Evolutionary conservation across 2,888 invertebrate genomes (phyloP).

Genomic region (Chymomyza fuscimana): DNA sequence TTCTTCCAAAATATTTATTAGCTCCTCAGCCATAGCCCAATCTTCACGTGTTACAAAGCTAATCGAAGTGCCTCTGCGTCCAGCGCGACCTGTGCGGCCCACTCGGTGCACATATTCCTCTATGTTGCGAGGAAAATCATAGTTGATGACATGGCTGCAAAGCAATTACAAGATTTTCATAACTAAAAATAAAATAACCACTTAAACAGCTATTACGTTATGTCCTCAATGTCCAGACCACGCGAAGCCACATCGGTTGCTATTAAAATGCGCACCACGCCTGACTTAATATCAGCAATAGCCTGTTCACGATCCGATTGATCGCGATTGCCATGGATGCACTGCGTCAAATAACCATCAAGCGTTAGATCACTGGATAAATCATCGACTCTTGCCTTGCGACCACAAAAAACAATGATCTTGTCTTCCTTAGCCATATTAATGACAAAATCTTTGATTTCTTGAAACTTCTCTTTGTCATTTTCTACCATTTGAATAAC

Average conservation of each 20-base stretch:
- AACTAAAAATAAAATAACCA: not conserved
- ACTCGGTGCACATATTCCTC: conserved; percentile 96
- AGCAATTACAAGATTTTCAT: not conserved
- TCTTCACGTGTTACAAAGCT: conserved; percentile 90
- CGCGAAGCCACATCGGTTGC: conserved; percentile 98
- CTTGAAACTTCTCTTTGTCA: conserved; percentile 83
- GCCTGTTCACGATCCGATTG: conserved; percentile 90
- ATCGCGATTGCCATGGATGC: conserved; percentile 94
- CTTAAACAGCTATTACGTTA: conserved; percentile 82
- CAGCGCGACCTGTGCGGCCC: conserved; percentile 97
- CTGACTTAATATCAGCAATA: conserved; percentile 89
- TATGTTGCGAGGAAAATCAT: conserved; percentile 95
- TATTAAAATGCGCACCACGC: conserved; percentile 89
- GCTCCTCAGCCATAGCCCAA: conserved; percentile 89
- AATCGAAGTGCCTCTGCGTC: conserved; percentile 89
- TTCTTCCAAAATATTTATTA: conserved; percentile 92
- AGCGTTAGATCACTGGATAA: conserved; percentile 89
- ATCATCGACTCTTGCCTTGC: conserved; percentile 91
- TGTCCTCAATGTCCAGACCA: conserved; percentile 94
- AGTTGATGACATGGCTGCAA: conserved; percentile 88
- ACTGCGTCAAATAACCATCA: conserved; percentile 85
- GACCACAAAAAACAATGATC: conserved; percentile 93
- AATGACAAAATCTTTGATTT: conserved; percentile 85
- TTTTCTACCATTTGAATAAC: conserved; percentile 87
- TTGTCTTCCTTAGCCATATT: conserved; percentile 89